phyloP scores from a whole-genome alignment of 1,140 invertebrate genomes.

The Chelonus insularis region DNA sequence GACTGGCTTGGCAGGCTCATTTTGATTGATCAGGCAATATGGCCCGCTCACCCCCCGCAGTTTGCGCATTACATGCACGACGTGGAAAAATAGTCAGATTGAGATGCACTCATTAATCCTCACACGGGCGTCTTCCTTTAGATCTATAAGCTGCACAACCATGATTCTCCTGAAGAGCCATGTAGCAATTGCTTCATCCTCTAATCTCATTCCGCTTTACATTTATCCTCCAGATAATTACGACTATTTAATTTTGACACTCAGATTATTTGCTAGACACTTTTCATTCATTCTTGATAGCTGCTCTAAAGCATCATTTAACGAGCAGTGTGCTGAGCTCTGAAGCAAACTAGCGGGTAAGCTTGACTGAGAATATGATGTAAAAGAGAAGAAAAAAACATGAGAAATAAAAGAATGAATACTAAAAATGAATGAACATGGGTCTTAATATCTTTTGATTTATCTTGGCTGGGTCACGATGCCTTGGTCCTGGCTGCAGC shows the following conservation, averaged over 20 bases:
- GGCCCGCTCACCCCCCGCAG: slow-evolving; percentile 55
- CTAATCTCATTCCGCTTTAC: too few relatives aligned
- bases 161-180: too few relatives aligned
- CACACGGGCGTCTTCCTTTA: neutral
- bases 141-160: too few relatives aligned
- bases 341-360: too few relatives aligned
- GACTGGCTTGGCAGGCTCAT: slow-evolving; percentile 35
- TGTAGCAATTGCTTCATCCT: too few relatives aligned
- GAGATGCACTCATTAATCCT: slow-evolving; percentile 60
- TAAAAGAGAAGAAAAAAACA: neutral
- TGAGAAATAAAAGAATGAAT: neutral
- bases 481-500: slow-evolving; percentile 38
- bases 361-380: too few relatives aligned
- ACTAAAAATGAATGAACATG: slow-evolving; percentile 33
- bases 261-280: too few relatives aligned
- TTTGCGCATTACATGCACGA: slow-evolving; percentile 54
- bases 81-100: slow-evolving; percentile 58
- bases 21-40: slow-evolving; percentile 61
- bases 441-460: slow-evolving; percentile 59
- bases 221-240: too few relatives aligned
- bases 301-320: too few relatives aligned
- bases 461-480: slow-evolving; percentile 56
- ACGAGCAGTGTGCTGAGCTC: too few relatives aligned
- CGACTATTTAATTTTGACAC: too few relatives aligned
- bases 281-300: too few relatives aligned